phyloP scores from a whole-genome alignment of 2,797 vertebrate genomes.

The Thunnus albacares region DNA sequence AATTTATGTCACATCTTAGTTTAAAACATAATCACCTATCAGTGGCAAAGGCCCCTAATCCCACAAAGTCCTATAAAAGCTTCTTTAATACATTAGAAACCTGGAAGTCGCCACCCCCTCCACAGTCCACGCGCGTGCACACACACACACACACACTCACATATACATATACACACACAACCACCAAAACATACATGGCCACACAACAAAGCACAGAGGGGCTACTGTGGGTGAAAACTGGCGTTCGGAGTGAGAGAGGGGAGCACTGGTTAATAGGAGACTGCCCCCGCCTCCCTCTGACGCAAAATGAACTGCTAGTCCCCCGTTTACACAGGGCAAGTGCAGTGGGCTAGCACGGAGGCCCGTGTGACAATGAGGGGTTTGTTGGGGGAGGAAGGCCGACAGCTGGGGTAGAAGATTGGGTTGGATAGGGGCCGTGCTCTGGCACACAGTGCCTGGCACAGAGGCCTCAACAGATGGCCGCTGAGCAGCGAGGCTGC shows the following conservation, averaged over 20 bases:
- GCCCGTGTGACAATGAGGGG: conserved; percentile 79
- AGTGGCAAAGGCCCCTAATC: conserved; percentile 29
- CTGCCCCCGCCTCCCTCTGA: conserved; percentile 52
- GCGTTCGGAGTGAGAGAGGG: conserved; percentile 44
- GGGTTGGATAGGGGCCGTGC: conserved; percentile 67
- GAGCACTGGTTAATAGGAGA: conserved; percentile 57
- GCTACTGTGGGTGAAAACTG: conserved; percentile 62
- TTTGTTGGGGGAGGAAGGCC: conserved; percentile 80
- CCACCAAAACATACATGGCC: conserved; percentile 57
- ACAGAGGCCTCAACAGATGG: conserved; percentile 82
- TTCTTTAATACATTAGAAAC: conserved; percentile 49
- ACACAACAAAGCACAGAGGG: conserved; percentile 70
- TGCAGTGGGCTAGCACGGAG: conserved; percentile 47
- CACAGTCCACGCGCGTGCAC: background rate
- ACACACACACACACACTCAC: conserved; percentile 23
- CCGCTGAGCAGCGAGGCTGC: conserved; percentile 76
- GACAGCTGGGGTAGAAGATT: conserved; percentile 77
- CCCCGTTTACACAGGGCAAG: conserved; percentile 67
- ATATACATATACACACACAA: background rate
- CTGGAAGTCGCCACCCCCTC: background rate
- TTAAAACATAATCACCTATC: conserved; percentile 46
- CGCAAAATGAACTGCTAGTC: conserved; percentile 62
- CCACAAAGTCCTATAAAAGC: conserved; percentile 46
- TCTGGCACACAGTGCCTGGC: conserved; percentile 81
- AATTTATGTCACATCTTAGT: conserved; percentile 34